A percentile compares a stretch with the other conserved stretches of the same genome.
These are phyloP conservation scores for Cervus canadensis DNA, from an alignment of 2,113 vertebrate genomes.

Conservation along the genomic window DNA sequence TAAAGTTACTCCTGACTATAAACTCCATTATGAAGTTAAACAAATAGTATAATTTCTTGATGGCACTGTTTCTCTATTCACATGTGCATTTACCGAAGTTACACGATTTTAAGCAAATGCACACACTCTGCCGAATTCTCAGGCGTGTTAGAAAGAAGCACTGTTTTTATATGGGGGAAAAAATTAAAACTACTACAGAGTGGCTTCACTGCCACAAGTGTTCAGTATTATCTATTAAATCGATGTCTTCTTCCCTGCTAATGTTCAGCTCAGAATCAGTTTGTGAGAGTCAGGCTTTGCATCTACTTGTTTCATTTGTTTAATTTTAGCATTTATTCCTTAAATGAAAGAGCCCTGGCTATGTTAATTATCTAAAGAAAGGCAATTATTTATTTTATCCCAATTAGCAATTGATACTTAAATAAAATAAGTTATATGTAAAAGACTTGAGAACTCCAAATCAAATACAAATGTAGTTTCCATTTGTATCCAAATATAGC, in stretches of 20 bases:
- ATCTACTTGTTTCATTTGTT: slow-evolving; percentile 13
- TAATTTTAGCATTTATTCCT: slow-evolving; percentile 13
- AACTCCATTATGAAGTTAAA: neutral
- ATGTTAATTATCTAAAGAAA: slow-evolving; percentile 22
- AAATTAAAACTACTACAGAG: slow-evolving; percentile 75
- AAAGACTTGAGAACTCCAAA: neutral
- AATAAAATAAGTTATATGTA: neutral
- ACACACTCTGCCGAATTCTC: neutral
- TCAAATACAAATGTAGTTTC: neutral
- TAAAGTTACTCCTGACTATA: neutral
- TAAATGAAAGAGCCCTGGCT: neutral
- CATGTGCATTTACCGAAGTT: neutral
- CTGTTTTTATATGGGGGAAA: slow-evolving; percentile 57
- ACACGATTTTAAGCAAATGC: neutral
- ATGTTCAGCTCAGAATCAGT: slow-evolving; percentile 7
- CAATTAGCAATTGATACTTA: neutral
- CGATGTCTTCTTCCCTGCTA: slow-evolving; percentile 64
- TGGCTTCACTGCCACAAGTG: slow-evolving; percentile 71
- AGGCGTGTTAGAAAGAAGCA: slow-evolving; percentile 66
- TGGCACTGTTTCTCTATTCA: neutral
- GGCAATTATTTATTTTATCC: neutral
- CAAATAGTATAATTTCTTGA: neutral
- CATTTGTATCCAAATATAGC: neutral
- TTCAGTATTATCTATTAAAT: slow-evolving; percentile 61
- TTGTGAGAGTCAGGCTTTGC: neutral